These are phyloP conservation scores for Oithona nana DNA, from an alignment of 2,888 invertebrate genomes.

Conservation along the genomic window DNA sequence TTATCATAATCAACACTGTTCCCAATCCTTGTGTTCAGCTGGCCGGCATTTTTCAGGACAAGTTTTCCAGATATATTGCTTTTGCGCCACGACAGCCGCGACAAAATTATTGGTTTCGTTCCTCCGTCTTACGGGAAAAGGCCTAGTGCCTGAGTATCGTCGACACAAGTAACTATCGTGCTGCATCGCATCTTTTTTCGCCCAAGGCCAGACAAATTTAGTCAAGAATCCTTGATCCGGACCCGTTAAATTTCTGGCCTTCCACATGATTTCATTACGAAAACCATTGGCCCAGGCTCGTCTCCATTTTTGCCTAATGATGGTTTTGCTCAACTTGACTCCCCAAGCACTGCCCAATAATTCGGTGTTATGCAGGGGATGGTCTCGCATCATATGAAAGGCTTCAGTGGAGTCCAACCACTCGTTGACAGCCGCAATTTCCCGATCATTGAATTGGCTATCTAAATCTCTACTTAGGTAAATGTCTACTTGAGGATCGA, in stretches of 20 bases:
- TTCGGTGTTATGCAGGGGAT: constrained; percentile 10
- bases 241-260: neutral
- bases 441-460: constrained; percentile 15
- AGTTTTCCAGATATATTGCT: neutral
- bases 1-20: neutral
- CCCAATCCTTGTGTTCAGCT: constrained; percentile 3
- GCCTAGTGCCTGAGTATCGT: neutral
- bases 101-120: constrained; percentile 13
- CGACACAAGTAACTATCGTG: constrained; percentile 17
- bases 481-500: constrained; percentile 13
- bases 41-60: constrained; percentile 17
- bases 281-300: neutral
- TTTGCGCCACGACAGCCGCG: constrained; percentile 2
- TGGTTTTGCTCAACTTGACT: neutral
- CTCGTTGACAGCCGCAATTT: constrained; percentile 17
- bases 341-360: constrained; percentile 17
- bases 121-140: constrained; percentile 13
- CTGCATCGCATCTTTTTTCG: neutral
- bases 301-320: neutral
- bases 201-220: constrained; percentile 10
- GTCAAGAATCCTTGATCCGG: constrained; percentile 1
- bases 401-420: constrained; percentile 17
- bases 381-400: constrained; percentile 19
- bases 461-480: constrained; percentile 18
- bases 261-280: neutral